Evolutionary conservation across 2,113 vertebrate genomes (phyloP).

Genomic region (Taxidea taxus): DNA sequence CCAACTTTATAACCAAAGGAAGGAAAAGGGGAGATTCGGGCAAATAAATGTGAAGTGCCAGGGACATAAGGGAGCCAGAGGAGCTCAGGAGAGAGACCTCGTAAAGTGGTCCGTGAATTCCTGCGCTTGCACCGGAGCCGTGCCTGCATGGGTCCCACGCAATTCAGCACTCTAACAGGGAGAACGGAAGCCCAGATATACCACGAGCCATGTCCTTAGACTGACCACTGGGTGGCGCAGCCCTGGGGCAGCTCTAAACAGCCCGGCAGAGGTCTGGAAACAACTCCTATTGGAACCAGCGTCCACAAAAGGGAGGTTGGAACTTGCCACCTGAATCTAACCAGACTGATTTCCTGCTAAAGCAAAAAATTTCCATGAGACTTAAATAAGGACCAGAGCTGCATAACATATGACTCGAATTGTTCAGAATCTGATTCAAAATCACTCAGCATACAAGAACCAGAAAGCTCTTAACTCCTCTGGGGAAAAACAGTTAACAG

Average conservation of each 20-base stretch:
- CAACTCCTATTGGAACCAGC: not conserved
- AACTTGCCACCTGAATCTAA: not conserved
- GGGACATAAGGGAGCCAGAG: not conserved
- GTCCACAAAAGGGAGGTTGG: not conserved
- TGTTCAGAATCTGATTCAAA: not conserved
- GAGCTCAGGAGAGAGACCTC: not conserved
- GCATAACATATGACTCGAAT: not conserved
- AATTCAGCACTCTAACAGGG: fast-evolving
- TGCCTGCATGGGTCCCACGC: too few relatives aligned
- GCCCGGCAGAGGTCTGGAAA: not conserved
- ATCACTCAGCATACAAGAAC: not conserved
- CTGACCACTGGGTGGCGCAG: not conserved
- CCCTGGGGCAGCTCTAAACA: not conserved
- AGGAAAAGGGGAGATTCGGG: not conserved
- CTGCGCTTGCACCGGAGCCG: not conserved
- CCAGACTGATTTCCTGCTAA: not conserved
- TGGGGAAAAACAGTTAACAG: not conserved
- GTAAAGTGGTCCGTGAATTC: not conserved
- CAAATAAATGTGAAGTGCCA: not conserved
- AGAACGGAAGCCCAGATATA: not conserved
- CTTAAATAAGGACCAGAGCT: not conserved
- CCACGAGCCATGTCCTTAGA: not conserved
- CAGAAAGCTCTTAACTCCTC: not conserved
- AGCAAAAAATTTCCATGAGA: not conserved
- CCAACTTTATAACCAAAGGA: not conserved